phyloP scores from a whole-genome alignment of 1,140 invertebrate genomes.

The Drepana arcuata region DNA sequence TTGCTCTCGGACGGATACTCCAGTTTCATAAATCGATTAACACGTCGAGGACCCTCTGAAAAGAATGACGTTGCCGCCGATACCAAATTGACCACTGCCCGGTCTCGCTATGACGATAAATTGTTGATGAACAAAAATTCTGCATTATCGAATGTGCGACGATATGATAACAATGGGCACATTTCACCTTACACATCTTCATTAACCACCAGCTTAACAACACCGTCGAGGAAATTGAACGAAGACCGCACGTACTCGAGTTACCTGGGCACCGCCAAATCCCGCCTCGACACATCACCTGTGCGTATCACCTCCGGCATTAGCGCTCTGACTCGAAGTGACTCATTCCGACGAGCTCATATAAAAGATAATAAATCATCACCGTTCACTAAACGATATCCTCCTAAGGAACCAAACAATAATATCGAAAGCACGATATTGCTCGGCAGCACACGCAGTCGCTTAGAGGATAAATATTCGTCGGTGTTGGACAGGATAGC shows the following conservation, averaged over 20 bases:
- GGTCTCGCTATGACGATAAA: slow-evolving; percentile 58
- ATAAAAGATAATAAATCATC: slow-evolving; percentile 59
- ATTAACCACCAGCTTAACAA: slow-evolving; percentile 25
- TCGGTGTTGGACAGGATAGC: slow-evolving; percentile 79
- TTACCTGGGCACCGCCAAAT: slow-evolving; percentile 45
- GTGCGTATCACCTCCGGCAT: slow-evolving; percentile 42
- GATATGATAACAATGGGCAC: slow-evolving; percentile 61
- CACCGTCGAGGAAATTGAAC: slow-evolving; percentile 38
- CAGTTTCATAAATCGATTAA: slow-evolving; percentile 84
- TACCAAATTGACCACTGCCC: slow-evolving; percentile 36
- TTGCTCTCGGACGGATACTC: slow-evolving; percentile 87
- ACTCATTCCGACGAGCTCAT: slow-evolving; percentile 57
- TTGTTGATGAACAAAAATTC: slow-evolving; percentile 48
- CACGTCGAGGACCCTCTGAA: slow-evolving; percentile 81
- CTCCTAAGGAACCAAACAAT: slow-evolving; percentile 58
- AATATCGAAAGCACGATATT: slow-evolving; percentile 56
- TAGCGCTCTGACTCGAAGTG: slow-evolving; percentile 44
- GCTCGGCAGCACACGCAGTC: slow-evolving; percentile 73
- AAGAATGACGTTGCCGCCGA: slow-evolving; percentile 45
- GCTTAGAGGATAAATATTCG: slow-evolving; percentile 83
- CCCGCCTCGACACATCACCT: slow-evolving; percentile 52
- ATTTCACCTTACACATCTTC: slow-evolving; percentile 48
- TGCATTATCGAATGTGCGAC: slow-evolving; percentile 43
- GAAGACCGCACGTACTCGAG: slow-evolving; percentile 53
- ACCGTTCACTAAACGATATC: slow-evolving; percentile 54